Conservation (phyloP, 2,888 invertebrate species). For the Dryomyza anilis region DNA sequence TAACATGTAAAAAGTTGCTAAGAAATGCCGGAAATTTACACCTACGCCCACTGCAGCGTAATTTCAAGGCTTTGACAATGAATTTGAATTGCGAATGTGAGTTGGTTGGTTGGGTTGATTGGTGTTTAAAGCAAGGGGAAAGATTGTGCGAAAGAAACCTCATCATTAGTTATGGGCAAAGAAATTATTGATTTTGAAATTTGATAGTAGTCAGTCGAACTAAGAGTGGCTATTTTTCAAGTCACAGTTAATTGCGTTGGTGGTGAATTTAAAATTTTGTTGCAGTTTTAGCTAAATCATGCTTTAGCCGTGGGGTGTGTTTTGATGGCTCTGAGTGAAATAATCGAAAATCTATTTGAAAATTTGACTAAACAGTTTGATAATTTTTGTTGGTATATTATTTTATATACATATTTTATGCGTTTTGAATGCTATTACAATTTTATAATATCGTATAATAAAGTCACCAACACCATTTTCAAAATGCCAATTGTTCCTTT, state of each 20-base stretch:
- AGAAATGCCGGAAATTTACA: slow-evolving; percentile 23
- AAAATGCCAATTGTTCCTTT: no score
- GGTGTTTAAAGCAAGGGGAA: no score
- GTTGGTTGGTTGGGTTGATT: no score
- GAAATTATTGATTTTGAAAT: slow-evolving; percentile 38
- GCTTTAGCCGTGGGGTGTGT: not conserved
- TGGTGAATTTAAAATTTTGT: not conserved
- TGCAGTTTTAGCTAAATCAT: not conserved
- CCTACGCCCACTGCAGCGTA: slow-evolving; percentile 19
- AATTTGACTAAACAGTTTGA: no score
- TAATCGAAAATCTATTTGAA: no score
- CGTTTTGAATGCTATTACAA: not conserved
- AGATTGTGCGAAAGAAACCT: no score
- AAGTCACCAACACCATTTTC: not conserved
- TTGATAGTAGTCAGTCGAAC: slow-evolving; percentile 36
- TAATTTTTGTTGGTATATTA: no score
- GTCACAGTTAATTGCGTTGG: not conserved
- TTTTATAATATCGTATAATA: no score
- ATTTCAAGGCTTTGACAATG: not conserved
- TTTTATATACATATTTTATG: not conserved
- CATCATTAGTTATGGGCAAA: not conserved
- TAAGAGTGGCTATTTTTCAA: no score
- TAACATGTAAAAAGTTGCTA: not conserved
- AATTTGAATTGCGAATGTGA: not conserved
- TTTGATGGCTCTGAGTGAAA: no score